Evolutionary conservation across 1,140 invertebrate species (phyloP), one percentile per base, ranked within the genome.

Genomic region (Solenopsis fugax): DNA sequence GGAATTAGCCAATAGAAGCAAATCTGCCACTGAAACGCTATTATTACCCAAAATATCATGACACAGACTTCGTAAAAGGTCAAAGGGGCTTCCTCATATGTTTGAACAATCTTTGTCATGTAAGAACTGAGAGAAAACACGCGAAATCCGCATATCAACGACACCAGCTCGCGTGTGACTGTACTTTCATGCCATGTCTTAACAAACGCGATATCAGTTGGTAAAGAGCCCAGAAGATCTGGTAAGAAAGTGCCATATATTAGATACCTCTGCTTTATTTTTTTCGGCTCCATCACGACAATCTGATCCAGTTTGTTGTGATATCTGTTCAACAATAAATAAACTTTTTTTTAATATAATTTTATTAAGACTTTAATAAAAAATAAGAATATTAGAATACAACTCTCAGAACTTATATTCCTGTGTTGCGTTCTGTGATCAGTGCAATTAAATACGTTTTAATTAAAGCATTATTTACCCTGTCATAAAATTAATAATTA

Each of bases 1-100:
- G 94, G 94, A 1, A 94, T 58, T 5, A 95, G 82, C 94, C 94
- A 95, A 4, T 89, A 93, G 0, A 94, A 45, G 34, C 94, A 95
- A 6, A 93, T 73, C 45, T 93, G 90, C 94, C 94, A 95, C n/a
- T 95, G 95, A 0, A 95, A n/a, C 0, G 76, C 9, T 10, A 95
- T 54, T 0, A 92, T 7, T 0, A 94, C 10, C 88, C 91, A 92
- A 13, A 93, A 93, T 4, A 94, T 78, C 4, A 92, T 90, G 10
- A 48, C 81, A 48, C 88, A 91, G 24, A 94, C 90, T 24, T 93
- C 89, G 34, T 92, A 92, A 0, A 88, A 3, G 0, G 89, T 67
- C 4, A 88, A 7, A 0, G 90, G 48, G 0, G 91, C 2, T 7
- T n/a, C n/a, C n/a, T 92, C 72, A 37, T 91, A 93, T 0, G 81